These are phyloP conservation scores for Amia ocellicauda DNA, from an alignment of 2,113 vertebrate species.

Conservation along the genomic window DNA sequence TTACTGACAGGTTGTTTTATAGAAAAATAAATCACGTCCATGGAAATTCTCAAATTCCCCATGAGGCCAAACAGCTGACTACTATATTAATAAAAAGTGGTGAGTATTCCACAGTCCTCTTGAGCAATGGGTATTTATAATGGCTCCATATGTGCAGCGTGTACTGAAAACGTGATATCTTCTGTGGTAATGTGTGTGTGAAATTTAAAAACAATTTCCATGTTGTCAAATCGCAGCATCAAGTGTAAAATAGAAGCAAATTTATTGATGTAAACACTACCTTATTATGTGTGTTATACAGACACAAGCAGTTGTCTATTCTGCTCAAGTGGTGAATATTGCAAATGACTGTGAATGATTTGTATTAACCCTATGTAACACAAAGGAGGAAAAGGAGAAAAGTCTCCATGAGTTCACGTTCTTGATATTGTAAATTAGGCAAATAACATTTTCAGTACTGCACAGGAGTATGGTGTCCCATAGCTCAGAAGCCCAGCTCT, in stretches of 20 bases:
- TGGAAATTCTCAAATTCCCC: constrained; percentile 21
- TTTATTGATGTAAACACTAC: too few relatives aligned
- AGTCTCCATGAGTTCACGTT: too few relatives aligned
- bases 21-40: constrained; percentile 25
- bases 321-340: too few relatives aligned
- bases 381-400: too few relatives aligned
- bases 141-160: constrained; percentile 8
- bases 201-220: neutral
- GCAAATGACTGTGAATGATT: too few relatives aligned
- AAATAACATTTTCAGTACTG: too few relatives aligned
- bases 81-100: constrained; percentile 21
- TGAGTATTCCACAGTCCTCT: constrained; percentile 22
- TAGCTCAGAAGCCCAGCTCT: too few relatives aligned
- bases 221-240: neutral
- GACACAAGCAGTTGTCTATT: too few relatives aligned
- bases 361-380: too few relatives aligned
- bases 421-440: too few relatives aligned
- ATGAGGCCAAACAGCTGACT: constrained; percentile 5
- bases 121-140: constrained; percentile 15
- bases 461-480: too few relatives aligned
- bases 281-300: too few relatives aligned
- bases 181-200: neutral
- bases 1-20: constrained; percentile 18
- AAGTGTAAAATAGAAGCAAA: neutral
- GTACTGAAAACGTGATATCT: neutral